phyloP scores from a whole-genome alignment of 2,888 invertebrate species.

The Xanthorhoe spadicearia region DNA sequence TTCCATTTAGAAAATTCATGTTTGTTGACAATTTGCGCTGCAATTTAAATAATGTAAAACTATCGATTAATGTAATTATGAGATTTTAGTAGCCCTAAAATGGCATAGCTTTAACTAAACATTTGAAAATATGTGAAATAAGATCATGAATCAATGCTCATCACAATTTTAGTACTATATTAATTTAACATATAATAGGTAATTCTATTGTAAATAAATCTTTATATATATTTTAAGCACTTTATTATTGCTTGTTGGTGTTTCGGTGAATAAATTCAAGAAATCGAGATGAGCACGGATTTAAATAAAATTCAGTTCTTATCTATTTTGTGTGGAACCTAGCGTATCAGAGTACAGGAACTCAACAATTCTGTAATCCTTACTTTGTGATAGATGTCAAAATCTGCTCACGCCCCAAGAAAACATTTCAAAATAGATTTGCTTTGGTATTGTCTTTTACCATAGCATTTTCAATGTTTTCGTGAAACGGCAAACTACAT shows the following conservation, averaged over 20 bases:
- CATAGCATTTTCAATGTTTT: constrained; percentile 6
- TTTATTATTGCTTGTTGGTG: constrained; percentile 53
- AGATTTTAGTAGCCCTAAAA: constrained; percentile 50
- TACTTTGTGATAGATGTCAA: constrained; percentile 9
- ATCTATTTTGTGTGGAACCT: constrained; percentile 54
- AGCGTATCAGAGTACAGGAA: constrained; percentile 66
- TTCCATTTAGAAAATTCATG: constrained; percentile 77
- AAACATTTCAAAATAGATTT: constrained; percentile 15
- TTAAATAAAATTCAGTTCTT: constrained; percentile 49
- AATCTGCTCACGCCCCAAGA: constrained; percentile 14
- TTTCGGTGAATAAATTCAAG: constrained; percentile 40
- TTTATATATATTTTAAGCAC: constrained; percentile 50
- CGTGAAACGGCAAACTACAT: constrained; percentile 7
- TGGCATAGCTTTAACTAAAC: constrained; percentile 61
- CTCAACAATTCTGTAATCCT: constrained; percentile 26
- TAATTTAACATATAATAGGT: constrained; percentile 37
- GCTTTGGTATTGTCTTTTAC: neutral
- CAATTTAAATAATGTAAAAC: constrained; percentile 51
- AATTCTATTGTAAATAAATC: constrained; percentile 48
- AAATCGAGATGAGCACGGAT: constrained; percentile 78
- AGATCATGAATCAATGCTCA: constrained; percentile 74
- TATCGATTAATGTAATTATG: constrained; percentile 48
- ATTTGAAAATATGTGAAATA: constrained; percentile 84
- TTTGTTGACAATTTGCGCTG: constrained; percentile 58
- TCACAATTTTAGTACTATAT: constrained; percentile 59